Percentiles rank a stretch among this genome's conserved stretches.
phyloP scores from a whole-genome alignment of 2,113 vertebrate genomes.

The Dinomys branickii region DNA sequence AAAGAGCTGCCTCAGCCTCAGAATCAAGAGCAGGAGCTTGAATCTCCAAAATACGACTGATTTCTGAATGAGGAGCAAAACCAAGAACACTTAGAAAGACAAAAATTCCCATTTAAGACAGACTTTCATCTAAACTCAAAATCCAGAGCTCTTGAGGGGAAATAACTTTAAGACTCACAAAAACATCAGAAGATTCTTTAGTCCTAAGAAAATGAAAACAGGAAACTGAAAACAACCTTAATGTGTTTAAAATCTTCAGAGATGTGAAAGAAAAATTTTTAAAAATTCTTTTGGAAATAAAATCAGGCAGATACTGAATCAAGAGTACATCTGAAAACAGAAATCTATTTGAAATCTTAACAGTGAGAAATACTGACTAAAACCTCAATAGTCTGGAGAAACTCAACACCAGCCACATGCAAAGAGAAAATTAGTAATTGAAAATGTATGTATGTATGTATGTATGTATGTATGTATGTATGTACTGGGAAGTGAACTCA shows the following conservation, averaged over 20 bases:
- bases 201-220: not conserved
- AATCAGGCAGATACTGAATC: not conserved
- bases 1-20: accelerated
- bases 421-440: not conserved
- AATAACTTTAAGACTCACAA: not conserved
- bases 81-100: not conserved
- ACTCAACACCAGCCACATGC: not conserved
- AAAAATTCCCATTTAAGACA: not conserved
- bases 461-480: too few species aligned
- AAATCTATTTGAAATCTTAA: not conserved
- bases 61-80: not conserved
- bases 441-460: not conserved
- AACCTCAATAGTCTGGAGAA: not conserved
- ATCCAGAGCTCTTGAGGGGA: not conserved
- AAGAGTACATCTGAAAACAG: not conserved
- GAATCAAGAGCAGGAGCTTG: not conserved
- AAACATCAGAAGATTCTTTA: not conserved
- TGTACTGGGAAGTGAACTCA: too few species aligned
- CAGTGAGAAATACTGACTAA: not conserved
- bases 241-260: not conserved
- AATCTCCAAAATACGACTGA: not conserved
- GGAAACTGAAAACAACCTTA: not conserved
- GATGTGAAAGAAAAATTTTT: not conserved
- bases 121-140: not conserved
- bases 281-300: not conserved